Percentiles rank a stretch among this genome's conserved stretches.
Conservation (phyloP, 2,113 vertebrate species). For the Mobula hypostoma region DNA sequence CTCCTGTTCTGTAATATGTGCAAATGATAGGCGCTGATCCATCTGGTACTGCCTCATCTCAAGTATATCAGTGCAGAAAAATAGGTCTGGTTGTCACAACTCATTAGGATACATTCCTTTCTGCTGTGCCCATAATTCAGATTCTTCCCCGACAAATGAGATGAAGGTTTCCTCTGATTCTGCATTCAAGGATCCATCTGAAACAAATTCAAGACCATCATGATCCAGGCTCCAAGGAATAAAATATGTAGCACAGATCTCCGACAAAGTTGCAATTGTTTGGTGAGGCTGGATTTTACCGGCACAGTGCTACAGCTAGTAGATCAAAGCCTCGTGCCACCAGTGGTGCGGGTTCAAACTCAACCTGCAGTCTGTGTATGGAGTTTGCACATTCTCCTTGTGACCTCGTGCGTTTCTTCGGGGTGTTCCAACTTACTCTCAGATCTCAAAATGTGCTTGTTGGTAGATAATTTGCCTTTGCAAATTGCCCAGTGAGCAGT, state of each 20-base stretch:
- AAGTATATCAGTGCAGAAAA: not conserved
- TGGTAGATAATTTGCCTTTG: too few relatives aligned
- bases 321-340: too few relatives aligned
- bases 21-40: constrained; percentile 2
- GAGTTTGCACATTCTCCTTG: too few relatives aligned
- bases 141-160: not conserved
- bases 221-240: not conserved
- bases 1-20: not conserved
- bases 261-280: too few relatives aligned
- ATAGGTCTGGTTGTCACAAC: not conserved
- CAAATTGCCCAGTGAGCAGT: too few relatives aligned
- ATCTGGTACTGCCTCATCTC: not conserved
- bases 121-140: not conserved
- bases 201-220: not conserved
- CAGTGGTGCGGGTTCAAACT: too few relatives aligned
- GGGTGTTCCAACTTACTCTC: too few relatives aligned
- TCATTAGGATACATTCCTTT: not conserved
- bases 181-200: not conserved
- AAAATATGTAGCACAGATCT: not conserved
- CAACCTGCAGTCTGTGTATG: too few relatives aligned
- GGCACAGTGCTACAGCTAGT: not conserved
- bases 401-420: too few relatives aligned
- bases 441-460: too few relatives aligned
- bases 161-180: not conserved
- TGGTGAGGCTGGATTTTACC: not conserved